phyloP scores from a whole-genome alignment of 1,140 invertebrate species.

The Papilio dardanus region DNA sequence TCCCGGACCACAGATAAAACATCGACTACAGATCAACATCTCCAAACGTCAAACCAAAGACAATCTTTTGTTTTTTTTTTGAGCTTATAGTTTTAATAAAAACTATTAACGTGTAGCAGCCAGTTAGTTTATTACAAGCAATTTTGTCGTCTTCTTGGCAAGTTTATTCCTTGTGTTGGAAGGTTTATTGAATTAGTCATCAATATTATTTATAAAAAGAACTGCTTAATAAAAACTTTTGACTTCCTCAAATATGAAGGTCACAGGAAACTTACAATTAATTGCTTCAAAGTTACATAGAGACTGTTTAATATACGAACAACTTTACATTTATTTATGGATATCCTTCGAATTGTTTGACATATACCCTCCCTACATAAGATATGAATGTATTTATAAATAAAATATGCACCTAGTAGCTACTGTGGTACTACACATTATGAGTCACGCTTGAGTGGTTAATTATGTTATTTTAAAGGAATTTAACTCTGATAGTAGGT shows the following conservation, averaged over 20 bases:
- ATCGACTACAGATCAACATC: background rate
- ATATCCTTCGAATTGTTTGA: slow-evolving; percentile 21
- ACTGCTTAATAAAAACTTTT: slow-evolving; percentile 3
- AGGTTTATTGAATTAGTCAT: slow-evolving; percentile 1
- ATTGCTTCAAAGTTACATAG: background rate
- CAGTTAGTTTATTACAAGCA: background rate
- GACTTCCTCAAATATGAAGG: slow-evolving; percentile 26
- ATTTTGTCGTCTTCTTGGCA: background rate
- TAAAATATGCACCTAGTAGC: no score
- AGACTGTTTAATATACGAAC: background rate
- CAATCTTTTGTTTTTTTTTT: background rate
- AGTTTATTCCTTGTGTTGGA: background rate
- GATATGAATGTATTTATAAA: background rate
- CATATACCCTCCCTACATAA: background rate
- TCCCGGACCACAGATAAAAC: slow-evolving; percentile 23
- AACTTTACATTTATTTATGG: slow-evolving; percentile 24
- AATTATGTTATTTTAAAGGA: background rate
- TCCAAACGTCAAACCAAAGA: slow-evolving; percentile 14
- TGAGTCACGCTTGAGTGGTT: background rate
- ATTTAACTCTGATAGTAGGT: background rate
- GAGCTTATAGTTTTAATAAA: slow-evolving; percentile 1
- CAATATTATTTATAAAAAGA: background rate
- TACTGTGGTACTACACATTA: background rate
- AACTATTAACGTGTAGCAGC: background rate
- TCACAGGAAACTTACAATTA: slow-evolving; percentile 29